Evolutionary conservation across 2,797 vertebrate species (phyloP), one percentile per base, ranked within the genome.

Genomic region (Sarcoramphus papa): DNA sequence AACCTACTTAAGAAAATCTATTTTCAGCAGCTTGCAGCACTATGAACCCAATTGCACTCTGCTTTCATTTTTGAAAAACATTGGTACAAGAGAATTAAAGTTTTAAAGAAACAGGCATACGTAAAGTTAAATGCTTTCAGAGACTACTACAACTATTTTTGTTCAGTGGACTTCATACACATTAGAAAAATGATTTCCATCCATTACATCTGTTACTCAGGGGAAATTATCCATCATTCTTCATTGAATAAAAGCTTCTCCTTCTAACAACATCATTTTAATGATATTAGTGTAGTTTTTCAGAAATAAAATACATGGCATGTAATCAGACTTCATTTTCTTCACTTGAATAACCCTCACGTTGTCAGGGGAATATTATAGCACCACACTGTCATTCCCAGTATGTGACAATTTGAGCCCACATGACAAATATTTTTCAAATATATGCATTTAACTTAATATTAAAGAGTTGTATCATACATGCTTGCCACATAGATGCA

Each of bases 251-350:
- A 89, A 95, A 82, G 4, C 37, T 90, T 72, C 11, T 60, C 5
- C 27, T 64, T 91, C 57, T 70, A 78, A 67, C 21, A 79, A 37
- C 40, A 43, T 25, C 4, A 67, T 81, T 96, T 88, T 77, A 88
- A 80, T 89, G 7, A 62, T 80, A 78, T 62, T 82, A 83, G 9
- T 68, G 35, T 67, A 68, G 15, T 79, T 94, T 83, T 93, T 90
- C 57, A 76, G 74, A 92, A 94, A 94, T 75, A 92, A 94, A 95
- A 86, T 90, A 59, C 20, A 56, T 90, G 48, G 10, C 20, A 45
- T 84, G 16, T 56, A 90, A 88, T 83, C 56, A 94, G 64, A 84
- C 20, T 95, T 87, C 11, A 72, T 88, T 96, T 92, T 87, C 54
- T 92, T 92, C 54, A 53, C 75, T 78, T 70, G 65, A 95, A 92